These are phyloP conservation scores for Nothura maculosa DNA, from an alignment of 2,797 vertebrate species.

Conservation along the genomic window DNA sequence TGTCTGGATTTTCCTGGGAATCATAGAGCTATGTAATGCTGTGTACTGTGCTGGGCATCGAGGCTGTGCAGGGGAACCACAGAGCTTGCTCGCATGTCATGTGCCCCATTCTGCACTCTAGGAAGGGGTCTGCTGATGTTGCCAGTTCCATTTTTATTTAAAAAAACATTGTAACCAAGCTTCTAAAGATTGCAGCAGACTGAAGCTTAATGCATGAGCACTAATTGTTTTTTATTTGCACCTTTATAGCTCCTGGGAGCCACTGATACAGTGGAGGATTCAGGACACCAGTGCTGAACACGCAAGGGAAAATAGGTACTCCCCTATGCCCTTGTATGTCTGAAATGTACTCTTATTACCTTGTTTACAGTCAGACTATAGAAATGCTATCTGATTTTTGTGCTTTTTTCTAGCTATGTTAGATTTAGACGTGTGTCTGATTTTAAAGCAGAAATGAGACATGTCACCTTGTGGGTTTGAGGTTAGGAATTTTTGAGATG, in stretches of 20 bases:
- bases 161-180: not conserved
- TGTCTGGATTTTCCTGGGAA: not conserved
- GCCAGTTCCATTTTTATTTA: not conserved
- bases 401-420: not conserved
- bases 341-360: not conserved
- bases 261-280: not conserved
- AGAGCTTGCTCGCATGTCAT: not conserved
- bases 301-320: not conserved
- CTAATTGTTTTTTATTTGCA: not conserved
- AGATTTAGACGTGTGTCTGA: not conserved
- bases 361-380: not conserved
- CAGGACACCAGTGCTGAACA: not conserved
- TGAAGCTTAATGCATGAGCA: not conserved
- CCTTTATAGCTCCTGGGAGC: not conserved
- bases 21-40: rapidly evolving
- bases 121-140: not conserved
- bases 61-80: not conserved
- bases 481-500: not conserved
- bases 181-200: not conserved
- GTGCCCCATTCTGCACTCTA: not conserved
- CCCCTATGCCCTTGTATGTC: not conserved
- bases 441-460: constrained; percentile 5
- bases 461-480: not conserved
- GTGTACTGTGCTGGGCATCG: not conserved
- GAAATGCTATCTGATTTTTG: not conserved